Base-by-base conservation (phyloP, 1,140 invertebrate genomes). In the Diachasma alloeum region DNA sequence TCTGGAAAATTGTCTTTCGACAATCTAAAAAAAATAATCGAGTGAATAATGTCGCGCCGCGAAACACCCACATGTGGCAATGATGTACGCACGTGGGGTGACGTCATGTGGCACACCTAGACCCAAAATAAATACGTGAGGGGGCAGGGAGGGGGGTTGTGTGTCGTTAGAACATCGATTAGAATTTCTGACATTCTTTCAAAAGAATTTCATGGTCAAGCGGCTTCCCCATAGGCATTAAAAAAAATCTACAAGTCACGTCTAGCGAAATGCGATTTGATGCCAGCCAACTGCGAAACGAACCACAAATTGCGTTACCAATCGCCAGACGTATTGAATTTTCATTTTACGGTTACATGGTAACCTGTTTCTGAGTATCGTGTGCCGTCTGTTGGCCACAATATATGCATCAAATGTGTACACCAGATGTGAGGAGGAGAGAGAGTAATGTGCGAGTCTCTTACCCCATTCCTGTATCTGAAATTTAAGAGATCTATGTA, bases 21-120 rank as follows among this genome's bases (percentile, higher is more conserved):
- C 8, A 59, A 59, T 59, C 10, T 2, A 17, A 19, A 22, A 59
- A 17, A 19, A 22, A 19, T 63, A 42, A 42, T 63, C 24, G 22
- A 4, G 19, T 24, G 59, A 63, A 63, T 63, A 68, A 42, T 42
- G 6, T 69, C 67, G n/a, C 36, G 67, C 2, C 42, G 15, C 31
- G 22, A 39, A 44, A 72, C 76, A 78, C 69, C 63, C 78, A 53
- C 56, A 44, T 75, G 63, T 44, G 59, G 75, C n/a, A 15, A 19
- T 22, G 48, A 56, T 56, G 19, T 63, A 63, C 22, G 24, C 59
- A 63, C 70, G 4, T 37, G 44, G 26, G 19, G 56, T 81, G 77
- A 81, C 75, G 79, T 79, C 75, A 81, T 53, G 44, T 37, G 77
- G 72, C 79, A 70, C 77, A 80, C 77, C 79, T 80, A 75, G 44